Percentiles rank a stretch among this genome's conserved stretches.
phyloP scores from a whole-genome alignment of 2,113 vertebrate genomes.

The Phylloscopus whistleri region DNA sequence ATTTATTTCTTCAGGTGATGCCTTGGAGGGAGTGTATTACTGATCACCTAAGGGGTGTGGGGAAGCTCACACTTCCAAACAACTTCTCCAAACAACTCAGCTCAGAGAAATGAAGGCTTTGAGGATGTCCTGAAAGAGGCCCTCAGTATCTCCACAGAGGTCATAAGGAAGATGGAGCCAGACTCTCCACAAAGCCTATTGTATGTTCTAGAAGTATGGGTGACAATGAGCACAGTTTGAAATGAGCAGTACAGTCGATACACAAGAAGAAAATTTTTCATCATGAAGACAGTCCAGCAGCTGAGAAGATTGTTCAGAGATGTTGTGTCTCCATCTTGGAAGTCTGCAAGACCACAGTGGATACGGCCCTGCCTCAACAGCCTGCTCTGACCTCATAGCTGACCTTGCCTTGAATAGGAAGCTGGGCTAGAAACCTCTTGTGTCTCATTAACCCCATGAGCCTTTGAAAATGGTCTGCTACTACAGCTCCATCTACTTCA shows the following conservation, averaged over 20 bases:
- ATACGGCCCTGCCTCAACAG: not conserved
- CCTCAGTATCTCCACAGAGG: not conserved
- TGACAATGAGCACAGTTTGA: not conserved
- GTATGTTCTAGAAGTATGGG: not conserved
- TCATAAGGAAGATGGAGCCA: not conserved
- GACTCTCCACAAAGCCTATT: not conserved
- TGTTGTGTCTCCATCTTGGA: accelerated
- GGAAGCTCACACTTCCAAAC: not conserved
- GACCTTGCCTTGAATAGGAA: not conserved
- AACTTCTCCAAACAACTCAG: not conserved
- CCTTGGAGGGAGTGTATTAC: not conserved
- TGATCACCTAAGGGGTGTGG: too few species aligned
- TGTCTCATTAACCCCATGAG: not conserved
- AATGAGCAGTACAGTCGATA: not conserved
- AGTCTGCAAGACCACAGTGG: not conserved
- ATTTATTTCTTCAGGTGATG: too few species aligned
- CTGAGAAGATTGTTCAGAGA: not conserved
- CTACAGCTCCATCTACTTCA: not conserved
- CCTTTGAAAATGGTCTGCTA: not conserved
- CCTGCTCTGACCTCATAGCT: not conserved
- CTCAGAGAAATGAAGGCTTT: not conserved
- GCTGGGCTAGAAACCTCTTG: not conserved
- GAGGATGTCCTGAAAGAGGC: not conserved
- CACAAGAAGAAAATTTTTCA: not conserved
- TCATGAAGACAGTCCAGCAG: not conserved